Evolutionary conservation across 64 coral and sea anemone species (phyloP), one percentile per base, ranked within the genome.

Genomic region (Porites australiensis): DNA sequence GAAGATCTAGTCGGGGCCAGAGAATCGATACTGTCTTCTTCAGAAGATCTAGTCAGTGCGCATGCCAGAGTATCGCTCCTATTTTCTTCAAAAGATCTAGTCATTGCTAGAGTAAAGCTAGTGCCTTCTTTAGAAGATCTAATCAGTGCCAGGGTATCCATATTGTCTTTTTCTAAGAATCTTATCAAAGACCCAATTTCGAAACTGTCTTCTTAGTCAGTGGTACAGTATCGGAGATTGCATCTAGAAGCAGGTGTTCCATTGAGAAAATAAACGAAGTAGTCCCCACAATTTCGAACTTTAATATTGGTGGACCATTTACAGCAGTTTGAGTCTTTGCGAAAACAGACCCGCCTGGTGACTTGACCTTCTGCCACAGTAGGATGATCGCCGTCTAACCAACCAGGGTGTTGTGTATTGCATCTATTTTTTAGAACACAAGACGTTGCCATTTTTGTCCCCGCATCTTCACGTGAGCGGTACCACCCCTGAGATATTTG

Each of bases 341-440:
- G 3, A 10, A 78, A 78, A 12, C 75, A 47, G 18, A 78, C 75
- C 75, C 1, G 46, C 18, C 75, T 18, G 75, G 13, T 78, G 46
- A 47, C 75, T 78, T 18, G 19, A 3, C 43, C 75, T 4, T 78
- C 75, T 6, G 10, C 53, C 46, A 48, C 37, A 2, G 46, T 78
- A 11, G 75, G 75, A 1, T 51, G 75, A 15, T 4, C 11, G 0
- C 75, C 43, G 49, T 78, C 50, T 47, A 78, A 78, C 27, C 43
- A 78, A 8, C 75, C 75, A 78, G 37, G 3, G 12, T 27, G 3
- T 0, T 51, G 44, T 1, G 75, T 47, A 6, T 37, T 37, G 37
- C 75, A 78, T 78, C 75, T 78, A 46, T 47, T 0, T 78, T 22
- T 78, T 48, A 44, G 75, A 78, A 78, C 75, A 57, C 75, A 47